Evolutionary conservation across 2,888 invertebrate genomes (phyloP).

Genomic region (Perithous albicinctus): DNA sequence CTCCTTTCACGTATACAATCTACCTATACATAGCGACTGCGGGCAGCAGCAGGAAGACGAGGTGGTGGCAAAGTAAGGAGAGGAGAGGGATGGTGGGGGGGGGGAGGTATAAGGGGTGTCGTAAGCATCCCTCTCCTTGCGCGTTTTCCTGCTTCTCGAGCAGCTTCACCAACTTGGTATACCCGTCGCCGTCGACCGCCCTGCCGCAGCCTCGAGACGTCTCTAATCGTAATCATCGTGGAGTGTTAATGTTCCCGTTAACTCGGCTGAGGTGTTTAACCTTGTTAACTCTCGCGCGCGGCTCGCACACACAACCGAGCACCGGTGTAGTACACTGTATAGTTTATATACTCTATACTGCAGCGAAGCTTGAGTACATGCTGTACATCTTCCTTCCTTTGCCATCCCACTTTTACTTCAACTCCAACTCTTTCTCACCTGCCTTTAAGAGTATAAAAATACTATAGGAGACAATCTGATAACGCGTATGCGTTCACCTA

Average conservation of each 20-base stretch:
- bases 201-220: slow-evolving; percentile 78
- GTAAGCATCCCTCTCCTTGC: slow-evolving; percentile 65
- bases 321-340: slow-evolving; percentile 30
- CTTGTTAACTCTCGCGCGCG: slow-evolving; percentile 82
- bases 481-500: slow-evolving; percentile 68
- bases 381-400: slow-evolving; percentile 44
- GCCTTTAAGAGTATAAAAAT: slow-evolving; percentile 38
- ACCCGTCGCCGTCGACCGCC: slow-evolving; percentile 69
- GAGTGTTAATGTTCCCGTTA: slow-evolving; percentile 84
- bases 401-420: too few relatives aligned
- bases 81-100: slow-evolving; percentile 14
- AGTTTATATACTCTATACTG: slow-evolving; percentile 35
- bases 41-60: slow-evolving; percentile 24
- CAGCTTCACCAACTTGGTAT: slow-evolving; percentile 59
- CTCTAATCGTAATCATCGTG: slow-evolving; percentile 84
- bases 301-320: slow-evolving; percentile 69
- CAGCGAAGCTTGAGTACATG: slow-evolving; percentile 26
- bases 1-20: slow-evolving; percentile 34
- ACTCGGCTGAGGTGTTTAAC: slow-evolving; percentile 84
- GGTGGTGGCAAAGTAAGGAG: slow-evolving; percentile 26
- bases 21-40: slow-evolving; percentile 33
- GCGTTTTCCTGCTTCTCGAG: slow-evolving; percentile 67
- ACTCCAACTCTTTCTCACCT: slow-evolving; percentile 16
- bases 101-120: too few relatives aligned
- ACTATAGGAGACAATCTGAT: slow-evolving; percentile 48